phyloP scores from a whole-genome alignment of 2,797 vertebrate genomes.

The Morus bassanus region DNA sequence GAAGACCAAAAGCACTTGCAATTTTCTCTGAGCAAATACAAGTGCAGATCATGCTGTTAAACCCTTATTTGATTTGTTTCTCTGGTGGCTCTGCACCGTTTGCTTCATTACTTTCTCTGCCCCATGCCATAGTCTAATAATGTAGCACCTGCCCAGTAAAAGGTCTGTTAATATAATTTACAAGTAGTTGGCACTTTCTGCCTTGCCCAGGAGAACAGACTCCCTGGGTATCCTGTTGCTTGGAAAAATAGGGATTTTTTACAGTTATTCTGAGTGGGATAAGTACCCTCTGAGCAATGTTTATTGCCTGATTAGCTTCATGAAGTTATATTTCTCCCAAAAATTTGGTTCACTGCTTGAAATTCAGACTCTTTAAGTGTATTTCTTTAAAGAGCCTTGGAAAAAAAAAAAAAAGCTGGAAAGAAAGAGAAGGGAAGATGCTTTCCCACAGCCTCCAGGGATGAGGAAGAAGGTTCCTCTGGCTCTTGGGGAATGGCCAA shows the following conservation, averaged over 20 bases:
- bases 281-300: background rate
- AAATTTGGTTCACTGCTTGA: background rate
- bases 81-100: background rate
- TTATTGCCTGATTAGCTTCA: background rate
- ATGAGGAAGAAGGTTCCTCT: background rate
- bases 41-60: background rate
- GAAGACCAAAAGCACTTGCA: background rate
- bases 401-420: background rate
- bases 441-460: background rate
- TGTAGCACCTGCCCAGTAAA: background rate
- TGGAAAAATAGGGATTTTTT: background rate
- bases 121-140: background rate
- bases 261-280: background rate
- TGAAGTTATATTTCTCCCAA: background rate
- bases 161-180: background rate
- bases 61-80: constrained; percentile 19
- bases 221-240: background rate
- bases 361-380: background rate
- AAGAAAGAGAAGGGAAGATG: background rate
- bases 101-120: constrained; percentile 24
- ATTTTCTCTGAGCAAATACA: constrained; percentile 26
- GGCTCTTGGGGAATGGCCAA: background rate
- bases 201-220: background rate
- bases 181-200: background rate
- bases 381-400: background rate